Evolutionary conservation across 2,888 invertebrate genomes (phyloP), one percentile per base, ranked within the genome.

Genomic region (Neoscelio sp.): DNA sequence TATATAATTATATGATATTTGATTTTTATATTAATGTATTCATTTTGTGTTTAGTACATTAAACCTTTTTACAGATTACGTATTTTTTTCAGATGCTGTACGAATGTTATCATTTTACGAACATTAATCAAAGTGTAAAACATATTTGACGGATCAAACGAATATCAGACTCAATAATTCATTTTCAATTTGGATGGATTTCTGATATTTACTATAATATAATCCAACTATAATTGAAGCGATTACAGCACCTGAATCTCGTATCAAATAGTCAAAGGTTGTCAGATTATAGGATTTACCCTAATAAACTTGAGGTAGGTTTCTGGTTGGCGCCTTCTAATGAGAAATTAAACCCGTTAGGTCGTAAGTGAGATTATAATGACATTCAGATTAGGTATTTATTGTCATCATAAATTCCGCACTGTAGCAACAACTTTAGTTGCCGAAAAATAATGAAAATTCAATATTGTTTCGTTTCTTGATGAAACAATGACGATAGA

Each of bases 301-400:
- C 48, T 74, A 74, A 74, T 74, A 74, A 65, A 74, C 73, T 74
- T 65, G 56, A 65, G 65, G 48, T 54, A n/a, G 33, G 48, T 56
- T 48, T 65, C 65, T 56, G 73, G 56, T 48, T 74, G 65, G 38
- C 73, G 64, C 65, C 48, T 50, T 35, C 74, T 74, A 58, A 65
- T 74, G 74, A 65, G 74, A 74, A 65, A 74, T 74, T 74, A 74
- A 74, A 74, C 65, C 74, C 74, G 58, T 74, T 74, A 58, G 65
- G 74, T 74, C 58, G 65, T 74, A 58, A 74, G 74, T 74, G 74
- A 65, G 56, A 74, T 74, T 65, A 74, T 74, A 74, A 74, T 65
- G 74, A 42, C 74, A 65, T 65, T 74, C 56, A 65, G 48, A 65
- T 74, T 74, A 74, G 56, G 48, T 73, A 73, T 73, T 73, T 73